Percentiles rank a stretch among this genome's conserved stretches.
These are phyloP conservation scores for Basileuterus tristriatus DNA, from an alignment of 2,797 vertebrate species.

Conservation along the genomic window DNA sequence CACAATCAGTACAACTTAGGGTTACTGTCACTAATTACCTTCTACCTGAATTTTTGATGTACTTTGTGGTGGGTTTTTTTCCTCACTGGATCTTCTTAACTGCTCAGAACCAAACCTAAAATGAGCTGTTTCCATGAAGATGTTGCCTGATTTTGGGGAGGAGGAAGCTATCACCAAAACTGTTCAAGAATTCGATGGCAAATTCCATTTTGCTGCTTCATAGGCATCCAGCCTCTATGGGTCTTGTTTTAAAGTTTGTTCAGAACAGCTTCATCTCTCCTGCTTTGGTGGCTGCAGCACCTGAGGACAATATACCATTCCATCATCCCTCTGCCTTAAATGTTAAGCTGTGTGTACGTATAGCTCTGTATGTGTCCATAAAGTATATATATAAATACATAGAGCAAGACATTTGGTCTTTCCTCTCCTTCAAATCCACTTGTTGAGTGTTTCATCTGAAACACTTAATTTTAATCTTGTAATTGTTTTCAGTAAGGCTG, in stretches of 20 bases:
- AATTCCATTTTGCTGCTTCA: neutral
- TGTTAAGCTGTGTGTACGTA: neutral
- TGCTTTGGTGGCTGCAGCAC: neutral
- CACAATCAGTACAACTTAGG: rapidly evolving
- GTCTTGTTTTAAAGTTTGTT: neutral
- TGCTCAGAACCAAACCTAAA: neutral
- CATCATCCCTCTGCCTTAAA: neutral
- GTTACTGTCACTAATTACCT: neutral
- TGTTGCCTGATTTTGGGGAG: neutral
- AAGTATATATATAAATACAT: neutral
- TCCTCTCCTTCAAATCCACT: neutral
- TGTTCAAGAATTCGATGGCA: rapidly evolving
- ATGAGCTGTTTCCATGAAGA: neutral
- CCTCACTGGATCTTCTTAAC: neutral
- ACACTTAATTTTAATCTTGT: neutral
- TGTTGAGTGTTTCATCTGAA: neutral
- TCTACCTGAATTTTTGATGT: neutral
- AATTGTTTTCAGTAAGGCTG: neutral
- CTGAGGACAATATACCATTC: neutral
- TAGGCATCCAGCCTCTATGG: neutral
- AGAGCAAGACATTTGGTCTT: neutral
- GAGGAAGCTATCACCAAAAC: neutral
- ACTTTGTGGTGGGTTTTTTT: neutral
- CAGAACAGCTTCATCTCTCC: neutral
- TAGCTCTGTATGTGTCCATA: neutral